Base-by-base conservation (phyloP, 2,797 vertebrate genomes). In the Mionectes olivaceus region DNA sequence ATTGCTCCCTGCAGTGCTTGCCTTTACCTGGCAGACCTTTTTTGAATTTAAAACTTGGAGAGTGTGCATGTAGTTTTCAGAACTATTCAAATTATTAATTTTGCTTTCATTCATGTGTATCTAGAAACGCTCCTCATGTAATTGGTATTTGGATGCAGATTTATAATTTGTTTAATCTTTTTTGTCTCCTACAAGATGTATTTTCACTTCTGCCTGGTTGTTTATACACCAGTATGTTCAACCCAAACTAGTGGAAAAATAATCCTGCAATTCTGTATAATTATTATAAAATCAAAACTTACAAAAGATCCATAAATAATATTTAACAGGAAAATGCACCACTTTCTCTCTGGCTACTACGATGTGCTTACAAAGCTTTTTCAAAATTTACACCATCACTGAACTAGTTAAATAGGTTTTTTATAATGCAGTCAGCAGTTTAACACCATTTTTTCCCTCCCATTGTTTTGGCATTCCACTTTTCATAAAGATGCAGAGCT, bases 361-460 rank as follows among this genome's bases (percentile, higher is more conserved):
- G 32, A 23, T 37, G 13, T 57, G 23, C 5, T 80, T 77, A 30
- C 10, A 87, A 79, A 73, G 3, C 13, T 55, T 83, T 91, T 90
- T 46, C 10, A 64, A 69, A 79, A 74, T 37, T 3, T 77, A 9
- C 21, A 18, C 6, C 61, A 27, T 59, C 27, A 81, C 8, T 30
- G 37, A 80, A 67, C 14, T 80, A 63, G 9, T 64, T 50, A 59
- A 85, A 83, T 41, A 52, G 37, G 55, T 68, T 68, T 68, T 67
- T 87, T 46, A 49, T 63, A 65, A 59, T 27, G 7, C 21, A 67
- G 5, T 5, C 25, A 91, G 57, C 4, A 63, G 50, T 14, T 73
- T 49, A 73, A 32, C 0, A 1, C 46, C 1, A 22, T 41, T 47
- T 63, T 27, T 3, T 2, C 1, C 3, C 13, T 16, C 2, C 10